A percentile compares a stretch with the other conserved stretches of the same genome.
Evolutionary conservation across 2,888 invertebrate species (phyloP).

Genomic region (Caradrina clavipalpis): DNA sequence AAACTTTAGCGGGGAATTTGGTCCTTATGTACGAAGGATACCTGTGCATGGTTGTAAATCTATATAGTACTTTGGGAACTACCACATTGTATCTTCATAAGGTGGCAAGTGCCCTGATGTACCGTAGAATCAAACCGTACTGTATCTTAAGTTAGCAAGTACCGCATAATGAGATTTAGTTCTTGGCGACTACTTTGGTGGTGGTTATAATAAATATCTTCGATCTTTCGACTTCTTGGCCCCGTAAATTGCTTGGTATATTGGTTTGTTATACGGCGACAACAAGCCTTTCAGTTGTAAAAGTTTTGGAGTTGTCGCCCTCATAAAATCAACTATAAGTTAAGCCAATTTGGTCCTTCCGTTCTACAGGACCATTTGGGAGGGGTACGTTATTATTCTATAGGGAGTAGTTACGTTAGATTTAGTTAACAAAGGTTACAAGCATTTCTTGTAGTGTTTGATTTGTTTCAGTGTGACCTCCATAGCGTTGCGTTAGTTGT

Average conservation of each 20-base stretch:
- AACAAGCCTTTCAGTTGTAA: constrained; percentile 22
- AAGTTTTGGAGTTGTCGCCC: constrained; percentile 27
- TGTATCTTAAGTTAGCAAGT: constrained; percentile 50
- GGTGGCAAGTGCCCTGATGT: constrained; percentile 44
- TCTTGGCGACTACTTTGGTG: constrained; percentile 41
- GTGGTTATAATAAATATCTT: constrained; percentile 38
- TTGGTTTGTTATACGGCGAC: constrained; percentile 34
- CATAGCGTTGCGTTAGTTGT: constrained; percentile 72
- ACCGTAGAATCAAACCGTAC: constrained; percentile 14
- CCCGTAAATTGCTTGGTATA: constrained; percentile 35
- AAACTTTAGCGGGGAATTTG: constrained; percentile 23
- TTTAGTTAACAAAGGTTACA: constrained; percentile 74
- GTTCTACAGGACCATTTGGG: constrained; percentile 27
- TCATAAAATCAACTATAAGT: constrained; percentile 32
- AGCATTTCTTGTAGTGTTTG: constrained; percentile 81
- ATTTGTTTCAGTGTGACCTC: constrained; percentile 68
- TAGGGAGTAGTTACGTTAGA: constrained; percentile 57
- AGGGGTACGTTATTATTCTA: constrained; percentile 52
- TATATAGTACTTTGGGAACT: constrained; percentile 43
- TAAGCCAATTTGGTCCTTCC: constrained; percentile 32
- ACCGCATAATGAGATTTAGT: constrained; percentile 26
- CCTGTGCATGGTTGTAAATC: constrained; percentile 24
- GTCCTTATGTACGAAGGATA: constrained; percentile 38
- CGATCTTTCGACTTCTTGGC: constrained; percentile 24
- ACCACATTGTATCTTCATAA: constrained; percentile 43